Evolutionary conservation across 2,888 invertebrate species (phyloP), one percentile per base, ranked within the genome.

Genomic region (Synergus umbraculus): DNA sequence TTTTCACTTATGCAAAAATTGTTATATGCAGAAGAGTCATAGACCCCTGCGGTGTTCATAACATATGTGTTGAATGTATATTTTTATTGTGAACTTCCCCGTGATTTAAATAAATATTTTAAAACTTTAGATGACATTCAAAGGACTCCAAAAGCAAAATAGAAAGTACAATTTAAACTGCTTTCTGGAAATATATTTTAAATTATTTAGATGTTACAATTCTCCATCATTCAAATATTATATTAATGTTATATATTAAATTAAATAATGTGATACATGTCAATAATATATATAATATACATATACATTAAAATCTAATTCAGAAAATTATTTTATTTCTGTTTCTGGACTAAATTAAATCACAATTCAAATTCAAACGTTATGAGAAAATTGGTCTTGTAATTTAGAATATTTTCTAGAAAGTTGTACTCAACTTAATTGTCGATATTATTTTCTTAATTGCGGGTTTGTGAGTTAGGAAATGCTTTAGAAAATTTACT

Each of bases 1-100:
- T 73, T 37, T 73, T 41, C 49, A 8, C 37, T 69, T 9, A 69
- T 69, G 69, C 29, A 69, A 69, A 46, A 49, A 69, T 69, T 37
- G 7, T 49, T 69, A n/a, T 54, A 54, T 69, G 69, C 44, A 49
- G 15, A 69, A 69, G 29, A 69, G 15, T 29, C 46, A 18, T 37
- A 29, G 44, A 10, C 37, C 54, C 37, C 37, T 58, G 54, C 18
- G 5, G 73, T 41, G 54, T 73, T 73, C 37, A 54, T 49, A 54
- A 37, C 49, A 73, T 73, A 73, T 37, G 15, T n/a, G 15, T 29
- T 49, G 10, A 12, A 37, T 49, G 37, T 10, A 41, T 22, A 37
- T 49, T 29, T 22, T 69, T 73, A 37, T 73, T 73, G 54, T 49
- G 37, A 73, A 73, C 54, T 54, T 54, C 49, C 29, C 15, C 41